Evolutionary conservation across 2,888 invertebrate genomes (phyloP).

Genomic region (Andrena haemorrhoa): DNA sequence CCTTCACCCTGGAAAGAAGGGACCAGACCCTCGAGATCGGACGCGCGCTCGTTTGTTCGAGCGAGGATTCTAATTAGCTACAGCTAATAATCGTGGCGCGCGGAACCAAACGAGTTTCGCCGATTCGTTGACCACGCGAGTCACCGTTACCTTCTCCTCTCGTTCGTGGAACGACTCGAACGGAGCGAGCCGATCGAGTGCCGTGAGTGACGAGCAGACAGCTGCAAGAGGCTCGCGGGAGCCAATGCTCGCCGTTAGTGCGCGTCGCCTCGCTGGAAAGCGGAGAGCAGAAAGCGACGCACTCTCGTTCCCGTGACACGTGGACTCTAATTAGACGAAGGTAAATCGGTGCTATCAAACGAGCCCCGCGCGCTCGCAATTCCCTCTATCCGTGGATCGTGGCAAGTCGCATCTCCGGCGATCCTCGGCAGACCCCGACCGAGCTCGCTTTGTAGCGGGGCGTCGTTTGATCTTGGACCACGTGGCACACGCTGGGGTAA

Average conservation of each 20-base stretch:
- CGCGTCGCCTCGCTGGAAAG: neutral
- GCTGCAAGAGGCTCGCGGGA: neutral
- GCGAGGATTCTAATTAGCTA: conserved; percentile 22
- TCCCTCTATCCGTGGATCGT: conserved; percentile 35
- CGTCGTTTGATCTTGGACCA: conserved; percentile 77
- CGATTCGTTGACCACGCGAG: conserved; percentile 2
- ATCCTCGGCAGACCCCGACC: conserved; percentile 68
- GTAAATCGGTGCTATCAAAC: conserved; percentile 53
- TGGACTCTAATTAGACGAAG: conserved; percentile 61
- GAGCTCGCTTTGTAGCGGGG: conserved; percentile 72
- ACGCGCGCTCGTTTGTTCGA: conserved; percentile 17
- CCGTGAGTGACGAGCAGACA: neutral
- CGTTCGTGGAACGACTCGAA: too few species aligned
- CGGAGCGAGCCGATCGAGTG: too few species aligned
- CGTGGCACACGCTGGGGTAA: conserved; percentile 68
- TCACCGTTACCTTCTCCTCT: too few species aligned
- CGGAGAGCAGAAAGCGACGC: conserved; percentile 3
- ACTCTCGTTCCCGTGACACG: conserved; percentile 46
- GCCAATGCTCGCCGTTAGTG: neutral
- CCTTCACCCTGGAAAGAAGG: conserved; percentile 1
- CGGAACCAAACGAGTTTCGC: conserved; percentile 14
- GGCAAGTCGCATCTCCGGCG: conserved; percentile 48
- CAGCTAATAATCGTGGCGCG: conserved; percentile 21
- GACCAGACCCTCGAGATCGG: neutral
- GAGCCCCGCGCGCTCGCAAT: conserved; percentile 35